Conservation (phyloP, 2,888 invertebrate species). For the Ichneumoninae sp. region DNA sequence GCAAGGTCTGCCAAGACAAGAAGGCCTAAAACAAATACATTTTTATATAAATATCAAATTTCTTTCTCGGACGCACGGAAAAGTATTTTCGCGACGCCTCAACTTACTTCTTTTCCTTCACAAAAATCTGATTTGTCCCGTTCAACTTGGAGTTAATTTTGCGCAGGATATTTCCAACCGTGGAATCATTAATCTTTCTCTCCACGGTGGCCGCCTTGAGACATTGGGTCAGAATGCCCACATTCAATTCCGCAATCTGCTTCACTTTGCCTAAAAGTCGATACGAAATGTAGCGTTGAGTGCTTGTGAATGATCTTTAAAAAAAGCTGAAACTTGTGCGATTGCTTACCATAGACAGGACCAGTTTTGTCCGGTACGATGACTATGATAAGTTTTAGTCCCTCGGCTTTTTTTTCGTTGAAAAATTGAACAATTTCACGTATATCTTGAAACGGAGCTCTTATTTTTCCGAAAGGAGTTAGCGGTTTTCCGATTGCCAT, state of each 20-base stretch:
- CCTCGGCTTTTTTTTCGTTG: slow-evolving; percentile 70
- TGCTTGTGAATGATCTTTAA: background rate
- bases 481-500: slow-evolving; percentile 75
- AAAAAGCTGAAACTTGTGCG: background rate
- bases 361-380: slow-evolving; percentile 85
- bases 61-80: background rate
- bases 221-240: slow-evolving; percentile 91
- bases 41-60: background rate
- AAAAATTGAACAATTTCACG: slow-evolving; percentile 72
- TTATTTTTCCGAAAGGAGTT: slow-evolving; percentile 69
- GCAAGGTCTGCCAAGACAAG: slow-evolving; percentile 86
- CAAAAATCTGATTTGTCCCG: slow-evolving; percentile 90
- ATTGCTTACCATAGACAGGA: slow-evolving; percentile 85
- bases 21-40: slow-evolving; percentile 79
- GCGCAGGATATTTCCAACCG: slow-evolving; percentile 90
- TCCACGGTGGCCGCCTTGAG: slow-evolving; percentile 86
- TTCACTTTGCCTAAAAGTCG: slow-evolving; percentile 86
- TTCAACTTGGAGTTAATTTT: slow-evolving; percentile 94
- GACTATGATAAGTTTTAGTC: slow-evolving; percentile 87
- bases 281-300: background rate
- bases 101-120: slow-evolving; percentile 66
- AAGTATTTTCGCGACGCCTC: background rate
- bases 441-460: slow-evolving; percentile 52
- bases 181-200: slow-evolving; percentile 85
- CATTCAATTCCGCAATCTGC: slow-evolving; percentile 88